Conservation (phyloP, 2,888 invertebrate species). For the Drosophila melanosoma region DNA sequence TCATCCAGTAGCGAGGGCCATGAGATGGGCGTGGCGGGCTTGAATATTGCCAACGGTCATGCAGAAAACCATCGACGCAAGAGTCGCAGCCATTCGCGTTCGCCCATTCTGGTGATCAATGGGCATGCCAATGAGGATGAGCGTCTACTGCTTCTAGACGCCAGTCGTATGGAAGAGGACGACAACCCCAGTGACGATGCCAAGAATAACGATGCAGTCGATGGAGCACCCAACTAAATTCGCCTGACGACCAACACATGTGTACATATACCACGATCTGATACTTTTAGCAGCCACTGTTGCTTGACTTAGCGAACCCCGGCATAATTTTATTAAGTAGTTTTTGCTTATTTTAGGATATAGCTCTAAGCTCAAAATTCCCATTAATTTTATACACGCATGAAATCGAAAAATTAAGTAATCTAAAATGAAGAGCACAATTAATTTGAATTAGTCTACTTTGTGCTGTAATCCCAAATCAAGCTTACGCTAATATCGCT, state of each 20-base stretch:
- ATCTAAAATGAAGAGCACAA: constrained; percentile 24
- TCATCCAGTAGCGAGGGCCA: constrained; percentile 67
- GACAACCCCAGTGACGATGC: constrained; percentile 65
- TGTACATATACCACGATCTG: constrained; percentile 56
- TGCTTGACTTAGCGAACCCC: constrained; percentile 25
- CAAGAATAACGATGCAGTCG: constrained; percentile 30
- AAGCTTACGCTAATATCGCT: constrained; percentile 42
- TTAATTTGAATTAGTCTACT: background rate
- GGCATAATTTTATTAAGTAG: constrained; percentile 28
- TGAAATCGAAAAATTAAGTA: constrained; percentile 9
- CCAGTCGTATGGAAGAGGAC: constrained; percentile 68
- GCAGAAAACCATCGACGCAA: constrained; percentile 43
- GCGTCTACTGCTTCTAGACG: constrained; percentile 50
- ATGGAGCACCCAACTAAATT: constrained; percentile 40
- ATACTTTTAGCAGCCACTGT: constrained; percentile 36
- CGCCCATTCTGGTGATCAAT: constrained; percentile 45
- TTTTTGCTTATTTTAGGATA: constrained; percentile 22
- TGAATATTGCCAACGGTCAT: constrained; percentile 67
- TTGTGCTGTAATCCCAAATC: constrained; percentile 27
- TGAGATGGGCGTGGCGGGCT: constrained; percentile 65
- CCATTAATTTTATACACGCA: constrained; percentile 12
- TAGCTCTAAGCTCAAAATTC: constrained; percentile 26
- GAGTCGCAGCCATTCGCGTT: constrained; percentile 70
- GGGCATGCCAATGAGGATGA: constrained; percentile 70
- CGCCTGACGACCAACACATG: background rate